Conservation (phyloP, 2,797 vertebrate species). For the Cossypha dichroa region DNA sequence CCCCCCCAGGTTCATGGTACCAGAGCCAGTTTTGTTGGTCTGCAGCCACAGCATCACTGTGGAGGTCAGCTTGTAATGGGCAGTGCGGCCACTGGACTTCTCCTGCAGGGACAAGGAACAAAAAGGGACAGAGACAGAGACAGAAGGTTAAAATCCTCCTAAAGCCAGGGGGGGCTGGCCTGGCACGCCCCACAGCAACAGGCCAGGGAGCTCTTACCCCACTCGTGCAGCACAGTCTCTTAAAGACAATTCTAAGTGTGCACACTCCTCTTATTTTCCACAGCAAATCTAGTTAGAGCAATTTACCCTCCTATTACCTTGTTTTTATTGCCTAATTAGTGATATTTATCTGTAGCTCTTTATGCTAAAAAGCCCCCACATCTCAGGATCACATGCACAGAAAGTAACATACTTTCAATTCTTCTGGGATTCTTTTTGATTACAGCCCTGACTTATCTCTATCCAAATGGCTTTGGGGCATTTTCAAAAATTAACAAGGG, state of each 20-base stretch:
- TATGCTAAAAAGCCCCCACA: not conserved
- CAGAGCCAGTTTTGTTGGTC: conserved; percentile 95
- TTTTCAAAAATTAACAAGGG: not conserved
- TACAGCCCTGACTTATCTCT: conserved; percentile 25
- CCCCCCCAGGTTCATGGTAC: conserved; percentile 98
- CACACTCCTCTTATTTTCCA: not conserved
- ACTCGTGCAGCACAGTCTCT: not conserved
- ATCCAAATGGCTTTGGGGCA: not conserved
- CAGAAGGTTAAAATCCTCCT: not conserved
- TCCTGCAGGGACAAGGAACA: conserved; percentile 77
- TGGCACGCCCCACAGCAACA: not conserved
- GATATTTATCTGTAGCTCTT: conserved; percentile 33
- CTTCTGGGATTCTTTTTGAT: conserved; percentile 31
- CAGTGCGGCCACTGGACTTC: conserved; percentile 95
- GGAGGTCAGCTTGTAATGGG: conserved; percentile 99
- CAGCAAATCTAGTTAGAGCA: not conserved
- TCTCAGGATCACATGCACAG: not conserved
- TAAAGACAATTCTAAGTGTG: not conserved
- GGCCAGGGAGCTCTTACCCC: rapidly evolving
- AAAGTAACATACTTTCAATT: not conserved
- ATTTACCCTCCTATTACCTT: not conserved
- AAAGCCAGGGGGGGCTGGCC: not conserved
- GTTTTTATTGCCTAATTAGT: conserved; percentile 49
- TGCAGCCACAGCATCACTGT: conserved; percentile 99
- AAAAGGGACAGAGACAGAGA: not conserved